Percentiles rank a stretch among this genome's conserved stretches.
These are phyloP conservation scores for Meteorus cinctellus DNA, from an alignment of 2,888 invertebrate genomes.

Conservation along the genomic window DNA sequence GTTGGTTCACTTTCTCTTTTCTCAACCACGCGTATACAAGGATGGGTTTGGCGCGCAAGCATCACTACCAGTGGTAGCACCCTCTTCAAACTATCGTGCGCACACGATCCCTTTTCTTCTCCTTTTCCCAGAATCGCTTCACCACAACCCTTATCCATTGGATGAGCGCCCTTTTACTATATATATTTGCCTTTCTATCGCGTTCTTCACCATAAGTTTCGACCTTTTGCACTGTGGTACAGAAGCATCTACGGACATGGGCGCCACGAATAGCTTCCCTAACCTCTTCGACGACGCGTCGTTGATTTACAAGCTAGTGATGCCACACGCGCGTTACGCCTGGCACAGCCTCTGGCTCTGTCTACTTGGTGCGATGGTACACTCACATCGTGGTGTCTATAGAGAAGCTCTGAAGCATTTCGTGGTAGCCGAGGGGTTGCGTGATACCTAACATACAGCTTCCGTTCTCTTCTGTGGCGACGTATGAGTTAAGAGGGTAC, in stretches of 20 bases:
- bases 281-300: conserved; percentile 63
- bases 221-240: conserved; percentile 59
- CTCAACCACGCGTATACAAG: conserved; percentile 7
- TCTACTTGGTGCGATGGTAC: conserved; percentile 43
- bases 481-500: conserved; percentile 41
- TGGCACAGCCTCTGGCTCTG: conserved; percentile 30
- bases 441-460: conserved; percentile 5
- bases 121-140: conserved; percentile 24
- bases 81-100: conserved; percentile 31
- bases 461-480: conserved; percentile 30
- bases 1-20: conserved; percentile 42
- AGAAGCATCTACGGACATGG: conserved; percentile 49
- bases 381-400: conserved; percentile 30
- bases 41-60: conserved; percentile 5
- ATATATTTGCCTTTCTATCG: conserved; percentile 30
- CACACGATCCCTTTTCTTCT: conserved; percentile 8
- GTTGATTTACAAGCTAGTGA: conserved; percentile 61
- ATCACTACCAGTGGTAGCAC: neutral
- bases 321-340: conserved; percentile 30
- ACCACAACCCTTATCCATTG: conserved; percentile 27
- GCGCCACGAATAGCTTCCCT: conserved; percentile 49
- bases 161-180: conserved; percentile 17
- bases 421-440: conserved; percentile 27
- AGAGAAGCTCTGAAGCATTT: conserved; percentile 34
- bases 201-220: conserved; percentile 50